Evolutionary conservation across 2,113 vertebrate species (phyloP), one percentile per base, ranked within the genome.

Genomic region (Actenoides hombroni): DNA sequence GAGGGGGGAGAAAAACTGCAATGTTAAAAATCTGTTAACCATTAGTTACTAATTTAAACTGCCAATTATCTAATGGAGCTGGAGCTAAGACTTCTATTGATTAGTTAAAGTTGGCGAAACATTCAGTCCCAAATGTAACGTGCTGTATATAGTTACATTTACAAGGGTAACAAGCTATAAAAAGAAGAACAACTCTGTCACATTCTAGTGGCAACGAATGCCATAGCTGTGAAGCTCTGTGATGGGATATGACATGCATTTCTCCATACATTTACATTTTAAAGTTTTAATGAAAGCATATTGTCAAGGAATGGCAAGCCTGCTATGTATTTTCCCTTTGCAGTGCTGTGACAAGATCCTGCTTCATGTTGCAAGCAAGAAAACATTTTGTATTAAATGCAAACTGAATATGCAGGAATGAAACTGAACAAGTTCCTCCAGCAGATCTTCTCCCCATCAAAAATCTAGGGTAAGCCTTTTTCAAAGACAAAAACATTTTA

Each of bases 181-280:
- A 95, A 86, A 90, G 46, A 93, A 54, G 46, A 93, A 54, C 63
- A 85, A 87, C 68, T 57, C 87, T 84, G 69, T 63, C 69, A 90
- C 86, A 67, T 69, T 74, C 44, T 31, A 87, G 82, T 64, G 89
- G 74, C 82, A 95, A 88, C 25, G 51, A 96, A 90, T 5, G 46
- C 88, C 93, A 69, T 93, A 81, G 69, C 86, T 95, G 81, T 76
- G 92, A 91, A 95, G 68, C n/a, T 70, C 68, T 79, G 25, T 59
- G 83, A 94, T 86, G 73, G 65, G 39, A 46, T 56, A 91, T 76
- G 97, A 97, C 95, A 95, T 33, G 46, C 16, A 3, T 54, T 97
- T 96, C 86, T 87, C 86, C 86, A 90, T 94, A 93, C 54, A 96
- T 97, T 95, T 96, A 80, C 83, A 95, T 97, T 97, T 96, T 92